Evolutionary conservation across 2,888 invertebrate genomes (phyloP).

Genomic region (Barypeithes pellucidus): DNA sequence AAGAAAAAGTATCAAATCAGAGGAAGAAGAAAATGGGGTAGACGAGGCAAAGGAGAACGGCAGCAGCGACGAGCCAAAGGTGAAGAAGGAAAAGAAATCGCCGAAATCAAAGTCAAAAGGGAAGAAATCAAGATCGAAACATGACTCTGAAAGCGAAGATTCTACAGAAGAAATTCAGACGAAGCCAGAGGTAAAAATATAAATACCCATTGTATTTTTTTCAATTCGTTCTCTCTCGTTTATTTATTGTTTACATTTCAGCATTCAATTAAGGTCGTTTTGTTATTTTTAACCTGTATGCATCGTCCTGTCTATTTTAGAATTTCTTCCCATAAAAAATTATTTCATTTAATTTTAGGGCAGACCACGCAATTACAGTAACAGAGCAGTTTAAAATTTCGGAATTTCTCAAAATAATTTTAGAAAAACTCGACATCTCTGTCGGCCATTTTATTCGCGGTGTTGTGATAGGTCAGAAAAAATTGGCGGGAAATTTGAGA

Average conservation of each 20-base stretch:
- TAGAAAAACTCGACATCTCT: neutral
- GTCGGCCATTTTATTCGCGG: neutral
- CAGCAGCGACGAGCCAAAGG: slow-evolving; percentile 29
- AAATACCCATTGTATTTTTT: neutral
- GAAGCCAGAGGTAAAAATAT: neutral
- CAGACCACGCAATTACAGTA: no score
- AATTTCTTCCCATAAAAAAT: no score
- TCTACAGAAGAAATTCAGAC: slow-evolving; percentile 9
- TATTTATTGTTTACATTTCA: neutral
- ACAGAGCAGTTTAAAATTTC: neutral
- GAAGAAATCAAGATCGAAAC: slow-evolving; percentile 29
- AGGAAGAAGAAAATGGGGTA: slow-evolving; percentile 35
- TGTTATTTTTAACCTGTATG: neutral
- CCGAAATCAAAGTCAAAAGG: neutral
- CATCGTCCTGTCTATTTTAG: neutral
- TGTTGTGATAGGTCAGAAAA: neutral
- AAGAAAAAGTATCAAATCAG: slow-evolving; percentile 32
- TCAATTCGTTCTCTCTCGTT: neutral
- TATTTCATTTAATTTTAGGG: no score
- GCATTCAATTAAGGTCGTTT: neutral
- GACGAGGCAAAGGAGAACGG: slow-evolving; percentile 18
- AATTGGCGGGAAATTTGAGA: slow-evolving; percentile 30
- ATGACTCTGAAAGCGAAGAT: slow-evolving; percentile 8
- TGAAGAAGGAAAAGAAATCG: slow-evolving; percentile 25
- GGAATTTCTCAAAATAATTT: neutral